Conservation (phyloP, 2,113 vertebrate genomes). For the Sminthopsis crassicaudata region DNA sequence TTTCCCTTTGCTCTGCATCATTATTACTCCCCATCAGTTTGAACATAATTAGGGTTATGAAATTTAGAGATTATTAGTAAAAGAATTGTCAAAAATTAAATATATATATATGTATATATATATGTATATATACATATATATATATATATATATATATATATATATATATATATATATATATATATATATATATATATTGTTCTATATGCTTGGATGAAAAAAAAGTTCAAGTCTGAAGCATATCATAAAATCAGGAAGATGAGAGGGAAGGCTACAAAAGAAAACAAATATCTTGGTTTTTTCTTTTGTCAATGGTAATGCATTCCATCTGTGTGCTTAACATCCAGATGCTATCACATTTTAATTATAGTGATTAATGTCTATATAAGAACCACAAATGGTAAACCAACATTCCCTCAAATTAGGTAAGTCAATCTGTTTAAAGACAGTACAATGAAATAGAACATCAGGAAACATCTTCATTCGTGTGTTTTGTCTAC, state of each 20-base stretch:
- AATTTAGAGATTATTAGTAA: slow-evolving; percentile 37
- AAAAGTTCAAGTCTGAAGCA: slow-evolving; percentile 23
- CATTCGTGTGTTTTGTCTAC: slow-evolving; percentile 29
- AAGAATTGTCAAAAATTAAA: slow-evolving; percentile 48
- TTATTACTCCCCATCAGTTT: neutral
- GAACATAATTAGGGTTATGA: slow-evolving; percentile 54
- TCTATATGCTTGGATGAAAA: slow-evolving; percentile 43
- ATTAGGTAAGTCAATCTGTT: slow-evolving; percentile 68
- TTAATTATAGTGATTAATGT: slow-evolving; percentile 73
- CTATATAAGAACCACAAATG: slow-evolving; percentile 62
- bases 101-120: too few species aligned
- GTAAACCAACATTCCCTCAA: slow-evolving; percentile 59
- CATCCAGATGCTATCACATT: slow-evolving; percentile 71
- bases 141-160: too few species aligned
- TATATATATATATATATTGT: too few species aligned
- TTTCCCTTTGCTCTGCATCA: slow-evolving; percentile 23
- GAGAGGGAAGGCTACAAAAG: neutral
- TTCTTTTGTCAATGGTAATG: slow-evolving; percentile 34
- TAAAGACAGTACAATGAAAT: slow-evolving; percentile 54
- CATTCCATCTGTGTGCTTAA: slow-evolving; percentile 67
- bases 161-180: too few species aligned
- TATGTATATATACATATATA: too few species aligned
- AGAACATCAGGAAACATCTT: slow-evolving; percentile 50
- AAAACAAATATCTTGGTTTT: neutral
- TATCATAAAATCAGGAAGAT: neutral